phyloP scores from a whole-genome alignment of 2,113 vertebrate genomes.

The Caranx melampygus region DNA sequence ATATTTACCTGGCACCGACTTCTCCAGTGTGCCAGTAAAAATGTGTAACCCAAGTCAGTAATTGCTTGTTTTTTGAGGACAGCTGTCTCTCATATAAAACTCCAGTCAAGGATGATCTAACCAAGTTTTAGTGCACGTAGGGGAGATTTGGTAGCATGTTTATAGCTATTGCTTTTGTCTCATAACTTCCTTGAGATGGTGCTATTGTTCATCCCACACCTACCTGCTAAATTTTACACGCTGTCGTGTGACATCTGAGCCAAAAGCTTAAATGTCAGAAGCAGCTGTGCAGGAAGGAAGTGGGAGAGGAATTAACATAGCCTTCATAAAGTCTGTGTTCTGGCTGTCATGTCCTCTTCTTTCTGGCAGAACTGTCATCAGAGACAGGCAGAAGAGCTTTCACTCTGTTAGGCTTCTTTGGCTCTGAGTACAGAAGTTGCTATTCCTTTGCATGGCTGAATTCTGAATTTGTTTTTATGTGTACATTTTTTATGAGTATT shows the following conservation, averaged over 20 bases:
- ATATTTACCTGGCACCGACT: not conserved
- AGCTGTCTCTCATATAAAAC: too few relatives aligned
- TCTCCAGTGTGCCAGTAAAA: not conserved
- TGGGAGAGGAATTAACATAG: slow-evolving; percentile 29
- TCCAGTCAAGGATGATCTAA: not conserved
- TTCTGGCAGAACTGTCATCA: slow-evolving; percentile 24
- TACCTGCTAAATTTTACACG: not conserved
- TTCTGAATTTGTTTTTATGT: not conserved
- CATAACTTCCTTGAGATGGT: slow-evolving; percentile 1
- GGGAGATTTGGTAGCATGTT: not conserved
- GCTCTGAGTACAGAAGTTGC: not conserved
- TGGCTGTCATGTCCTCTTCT: slow-evolving; percentile 32
- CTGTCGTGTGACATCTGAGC: slow-evolving; percentile 18
- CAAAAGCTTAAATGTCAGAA: slow-evolving; percentile 14
- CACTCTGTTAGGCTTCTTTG: slow-evolving; percentile 1
- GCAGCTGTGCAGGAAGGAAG: slow-evolving; percentile 15
- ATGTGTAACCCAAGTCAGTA: not conserved
- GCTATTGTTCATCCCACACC: not conserved
- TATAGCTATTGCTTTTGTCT: not conserved
- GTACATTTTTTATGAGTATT: not conserved
- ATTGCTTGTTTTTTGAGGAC: not conserved
- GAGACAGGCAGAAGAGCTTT: slow-evolving; percentile 15
- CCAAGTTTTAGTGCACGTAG: not conserved
- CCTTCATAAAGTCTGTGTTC: slow-evolving; percentile 38
- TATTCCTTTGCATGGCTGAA: not conserved